Percentiles rank a stretch among this genome's conserved stretches.
Evolutionary conservation across 2,113 vertebrate species (phyloP).

Genomic region (Microtus oregoni): DNA sequence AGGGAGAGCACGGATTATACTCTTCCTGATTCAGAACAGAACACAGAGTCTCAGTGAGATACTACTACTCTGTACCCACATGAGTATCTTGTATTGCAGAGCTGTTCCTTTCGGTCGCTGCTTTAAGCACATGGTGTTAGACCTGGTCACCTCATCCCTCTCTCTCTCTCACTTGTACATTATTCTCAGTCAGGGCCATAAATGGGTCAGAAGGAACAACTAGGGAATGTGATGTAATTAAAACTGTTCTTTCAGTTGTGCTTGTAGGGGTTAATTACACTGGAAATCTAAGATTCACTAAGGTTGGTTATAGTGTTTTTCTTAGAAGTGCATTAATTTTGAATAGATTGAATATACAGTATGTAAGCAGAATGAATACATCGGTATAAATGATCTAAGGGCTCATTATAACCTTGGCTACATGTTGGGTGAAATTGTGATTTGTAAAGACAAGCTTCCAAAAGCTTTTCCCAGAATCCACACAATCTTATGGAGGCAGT

Average conservation of each 20-base stretch:
- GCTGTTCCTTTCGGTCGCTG: not conserved
- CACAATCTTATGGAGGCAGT: not conserved
- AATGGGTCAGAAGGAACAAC: not conserved
- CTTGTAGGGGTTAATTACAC: not conserved
- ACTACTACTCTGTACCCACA: not conserved
- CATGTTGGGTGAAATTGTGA: not conserved
- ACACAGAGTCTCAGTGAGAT: not conserved
- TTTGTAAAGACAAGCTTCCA: not conserved
- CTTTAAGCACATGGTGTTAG: not conserved
- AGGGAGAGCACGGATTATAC: not conserved
- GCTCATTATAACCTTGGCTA: not conserved
- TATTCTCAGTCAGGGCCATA: not conserved
- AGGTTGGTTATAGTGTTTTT: not conserved
- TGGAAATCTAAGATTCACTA: not conserved
- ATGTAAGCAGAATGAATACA: not conserved
- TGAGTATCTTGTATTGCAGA: not conserved
- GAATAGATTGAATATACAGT: not conserved
- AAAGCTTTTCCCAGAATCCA: not conserved
- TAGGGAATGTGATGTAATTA: not conserved
- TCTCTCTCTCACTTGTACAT: not conserved
- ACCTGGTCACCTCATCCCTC: not conserved
- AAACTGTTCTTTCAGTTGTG: not conserved
- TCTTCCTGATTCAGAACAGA: not conserved
- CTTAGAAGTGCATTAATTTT: not conserved
- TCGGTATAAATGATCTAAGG: not conserved